Base-by-base conservation (phyloP, 2,797 vertebrate genomes). In the Mycteria americana region DNA sequence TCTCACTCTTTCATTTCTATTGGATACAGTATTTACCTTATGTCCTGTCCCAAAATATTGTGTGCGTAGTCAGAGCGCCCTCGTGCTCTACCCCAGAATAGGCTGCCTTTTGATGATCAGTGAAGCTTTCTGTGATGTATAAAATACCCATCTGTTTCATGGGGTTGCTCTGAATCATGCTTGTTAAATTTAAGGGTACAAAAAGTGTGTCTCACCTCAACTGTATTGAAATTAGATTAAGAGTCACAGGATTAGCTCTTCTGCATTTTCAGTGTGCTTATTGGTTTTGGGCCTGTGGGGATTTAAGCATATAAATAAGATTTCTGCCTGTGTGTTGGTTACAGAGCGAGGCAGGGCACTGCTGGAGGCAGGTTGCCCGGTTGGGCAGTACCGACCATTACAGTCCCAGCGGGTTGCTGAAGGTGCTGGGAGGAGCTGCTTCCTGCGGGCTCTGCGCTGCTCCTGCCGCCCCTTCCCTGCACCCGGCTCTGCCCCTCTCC, bases 161-260 rank as follows among this genome's bases (percentile, higher is more conserved):
- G 41, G 70, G 15, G 14, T 86, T 13, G 9, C 64, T 88, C 35
- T 90, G 88, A 94, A 54, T 93, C 70, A 87, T 39, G 59, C 25
- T 6, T 18, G 24, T 62, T 62, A 88, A 93, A 94, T 86, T 70
- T 94, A 75, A 94, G 73, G 62, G 18, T 84, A 30, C 25, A 31
- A 39, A 57, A 84, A 86, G 23, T 17, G 12, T 64, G 62, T 84
- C 89, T 95, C 24, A 30, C 68, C 91, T 96, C 62, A 54, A 33
- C 69, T 62, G 15, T n/a, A 68, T 62, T 91, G 87, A 92, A 92
- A 88, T 91, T 43, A 83, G 62, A 83, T 91, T 56, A 60, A 27
- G 88, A 91, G 70, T 79, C 33, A 30, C 60, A 85, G 77, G 85
- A 88, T 97, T 94, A 86, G 74, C 63, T 95, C 65, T 43, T 89